Base-by-base conservation (phyloP, 2,888 invertebrate genomes). In the Acrocyrtus sp. region DNA sequence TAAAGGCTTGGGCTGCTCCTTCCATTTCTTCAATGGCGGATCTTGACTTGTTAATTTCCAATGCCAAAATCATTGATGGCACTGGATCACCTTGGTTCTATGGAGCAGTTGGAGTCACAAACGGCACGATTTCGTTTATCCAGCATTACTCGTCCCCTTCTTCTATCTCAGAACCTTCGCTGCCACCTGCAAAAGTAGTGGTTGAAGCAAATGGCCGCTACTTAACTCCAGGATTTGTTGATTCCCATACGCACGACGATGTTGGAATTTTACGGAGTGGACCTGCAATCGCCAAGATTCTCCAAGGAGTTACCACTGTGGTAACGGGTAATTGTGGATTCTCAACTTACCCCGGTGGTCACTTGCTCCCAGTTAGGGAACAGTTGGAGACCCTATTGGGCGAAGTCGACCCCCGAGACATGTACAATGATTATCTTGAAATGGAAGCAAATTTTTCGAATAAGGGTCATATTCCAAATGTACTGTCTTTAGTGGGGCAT, bases 161-260 rank as follows among this genome's bases (percentile, higher is more conserved):
- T 1, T 48, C 61, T 1, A 34, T 34, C 29, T 5, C 5, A 34
- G 34, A 34, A 34, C 34, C 34, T 12, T 10, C 48, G 29, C 26
- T 48, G 22, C 60, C 58, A 12, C 47, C 60, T 27, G 63, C 51
- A 6, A 29, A 21, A 8, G 15, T 72, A 12, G 61, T 78, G 12
- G 65, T 78, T 15, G 22, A 70, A 21, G 78, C 58, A 21, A 54
- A 66, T 8, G 68, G 63, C 1, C 54, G 58, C 12, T 79, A 73
- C 47, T 26, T 81, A 12, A 51, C 77, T 8, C 79, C 79, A 3
- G 81, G 80, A 8, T 78, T 80, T 57, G 72, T 80, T 22, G 80
- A 80, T 50, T 78, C 80, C 4, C 80, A 80, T 45, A 78, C 77
- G 1, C 79, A 79, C 41, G 80, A 81, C 39, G 80, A 80, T 43